Evolutionary conservation across 2,888 invertebrate species (phyloP), one percentile per base, ranked within the genome.

Genomic region (Elgonia sp.): DNA sequence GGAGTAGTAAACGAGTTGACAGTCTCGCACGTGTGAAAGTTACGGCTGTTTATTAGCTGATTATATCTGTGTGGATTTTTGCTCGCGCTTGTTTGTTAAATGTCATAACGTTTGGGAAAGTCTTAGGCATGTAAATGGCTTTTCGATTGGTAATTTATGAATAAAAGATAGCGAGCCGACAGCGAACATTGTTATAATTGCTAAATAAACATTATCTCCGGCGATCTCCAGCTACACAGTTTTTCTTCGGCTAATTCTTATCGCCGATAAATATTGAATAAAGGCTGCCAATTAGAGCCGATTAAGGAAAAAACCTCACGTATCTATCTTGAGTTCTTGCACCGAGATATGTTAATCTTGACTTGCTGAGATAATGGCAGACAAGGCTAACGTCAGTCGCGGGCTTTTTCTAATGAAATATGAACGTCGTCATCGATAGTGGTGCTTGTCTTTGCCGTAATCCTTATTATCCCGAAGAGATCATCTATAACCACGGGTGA

Each of bases 401-500:
- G 75, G 20, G 39, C 75, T 70, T 81, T 80, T 77, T 70, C 75
- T 55, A 40, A 70, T 72, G 84, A 84, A 87, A 84, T 80, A 80
- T 70, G 83, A 83, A 69, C 79, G 70, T 50, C 75, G 63, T 81
- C 72, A 77, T 84, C 80, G 77, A 87, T 81, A 81, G 72, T 81
- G 77, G 62, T 63, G 75, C 84, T 73, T 73, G 88, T 79, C 82
- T 85, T 77, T 82, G 63, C 77, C 53, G 72, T 79, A 82, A 85
- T 85, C 84, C 82, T 84, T 73, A 88, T 85, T 88, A 84, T 82
- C 88, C 82, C 50, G 72, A 91, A 90, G 91, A 92, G 92, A 91
- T 92, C 92, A 92, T 91, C 90, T 91, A 90, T 92, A 92, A 91
- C 90, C 91, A 91, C 91, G 90, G 91, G 76, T 89, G 91, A 92